These are phyloP conservation scores for Peromyscus nudipes DNA, from an alignment of 2,797 vertebrate genomes.

Conservation along the genomic window DNA sequence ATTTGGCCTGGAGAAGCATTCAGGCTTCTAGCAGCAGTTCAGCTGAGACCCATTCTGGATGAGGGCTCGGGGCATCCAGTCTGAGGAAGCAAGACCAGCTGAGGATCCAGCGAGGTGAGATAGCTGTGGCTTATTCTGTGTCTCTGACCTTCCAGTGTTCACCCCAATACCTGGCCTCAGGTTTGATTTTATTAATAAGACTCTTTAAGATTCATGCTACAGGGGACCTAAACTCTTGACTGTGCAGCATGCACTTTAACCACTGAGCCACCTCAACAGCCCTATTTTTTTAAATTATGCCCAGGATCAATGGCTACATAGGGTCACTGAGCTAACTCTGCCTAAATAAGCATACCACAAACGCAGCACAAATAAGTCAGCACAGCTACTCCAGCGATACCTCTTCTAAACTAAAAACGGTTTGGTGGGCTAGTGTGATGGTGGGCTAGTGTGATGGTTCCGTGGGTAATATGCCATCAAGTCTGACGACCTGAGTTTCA, in stretches of 20 bases:
- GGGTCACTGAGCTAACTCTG: not conserved
- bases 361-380: not conserved
- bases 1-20: too few relatives aligned
- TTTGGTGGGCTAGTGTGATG: not conserved
- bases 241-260: not conserved
- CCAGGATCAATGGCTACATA: not conserved
- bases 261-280: not conserved
- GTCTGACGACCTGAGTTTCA: not conserved
- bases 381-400: not conserved
- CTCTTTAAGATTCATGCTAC: too few relatives aligned
- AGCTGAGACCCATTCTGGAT: too few relatives aligned
- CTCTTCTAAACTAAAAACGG: constrained; percentile 29
- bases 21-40: too few relatives aligned
- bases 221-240: not conserved
- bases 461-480: not conserved
- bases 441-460: not conserved
- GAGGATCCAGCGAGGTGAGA: too few relatives aligned
- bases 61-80: too few relatives aligned
- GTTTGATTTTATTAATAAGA: too few relatives aligned
- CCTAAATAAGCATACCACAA: not conserved
- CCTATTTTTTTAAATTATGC: not conserved
- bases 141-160: too few relatives aligned
- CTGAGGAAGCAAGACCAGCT: too few relatives aligned
- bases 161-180: too few relatives aligned
- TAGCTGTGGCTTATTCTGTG: too few relatives aligned